Evolutionary conservation across 2,888 invertebrate genomes (phyloP).

Genomic region (Eupithecia tripunctaria): DNA sequence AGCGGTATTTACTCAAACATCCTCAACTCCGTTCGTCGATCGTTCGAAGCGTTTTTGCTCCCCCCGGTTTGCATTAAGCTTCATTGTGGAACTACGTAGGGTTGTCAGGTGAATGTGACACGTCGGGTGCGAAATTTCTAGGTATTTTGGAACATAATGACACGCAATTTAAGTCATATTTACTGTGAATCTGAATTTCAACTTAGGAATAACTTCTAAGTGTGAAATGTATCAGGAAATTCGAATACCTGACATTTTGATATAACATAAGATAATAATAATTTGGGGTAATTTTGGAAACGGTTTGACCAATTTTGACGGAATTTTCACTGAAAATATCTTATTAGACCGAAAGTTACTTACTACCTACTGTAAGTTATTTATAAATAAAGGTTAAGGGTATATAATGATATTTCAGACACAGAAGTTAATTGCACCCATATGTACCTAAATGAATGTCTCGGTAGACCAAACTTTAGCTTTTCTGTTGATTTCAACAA

Average conservation of each 20-base stretch:
- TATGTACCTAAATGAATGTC: no score
- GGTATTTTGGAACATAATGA: neutral
- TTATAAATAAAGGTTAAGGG: no score
- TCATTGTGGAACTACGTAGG: slow-evolving; percentile 35
- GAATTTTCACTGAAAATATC: no score
- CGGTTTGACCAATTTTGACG: no score
- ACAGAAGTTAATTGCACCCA: no score
- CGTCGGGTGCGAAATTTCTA: slow-evolving; percentile 9
- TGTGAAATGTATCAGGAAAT: neutral
- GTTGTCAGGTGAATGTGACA: slow-evolving; percentile 17
- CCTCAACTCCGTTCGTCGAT: slow-evolving; percentile 57
- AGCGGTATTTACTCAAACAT: slow-evolving; percentile 61
- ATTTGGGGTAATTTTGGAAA: neutral
- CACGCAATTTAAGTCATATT: neutral
- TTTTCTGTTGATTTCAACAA: neutral
- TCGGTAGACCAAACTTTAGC: neutral
- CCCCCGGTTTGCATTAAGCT: slow-evolving; percentile 64
- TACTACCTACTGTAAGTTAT: no score
- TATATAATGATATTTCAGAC: no score
- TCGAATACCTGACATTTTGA: neutral
- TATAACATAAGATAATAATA: no score
- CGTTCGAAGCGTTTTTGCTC: slow-evolving; percentile 62
- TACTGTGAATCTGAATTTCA: neutral
- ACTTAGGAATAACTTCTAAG: neutral
- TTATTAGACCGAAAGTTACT: no score